phyloP scores from a whole-genome alignment of 2,888 invertebrate species.

The Epinotia bilunana region DNA sequence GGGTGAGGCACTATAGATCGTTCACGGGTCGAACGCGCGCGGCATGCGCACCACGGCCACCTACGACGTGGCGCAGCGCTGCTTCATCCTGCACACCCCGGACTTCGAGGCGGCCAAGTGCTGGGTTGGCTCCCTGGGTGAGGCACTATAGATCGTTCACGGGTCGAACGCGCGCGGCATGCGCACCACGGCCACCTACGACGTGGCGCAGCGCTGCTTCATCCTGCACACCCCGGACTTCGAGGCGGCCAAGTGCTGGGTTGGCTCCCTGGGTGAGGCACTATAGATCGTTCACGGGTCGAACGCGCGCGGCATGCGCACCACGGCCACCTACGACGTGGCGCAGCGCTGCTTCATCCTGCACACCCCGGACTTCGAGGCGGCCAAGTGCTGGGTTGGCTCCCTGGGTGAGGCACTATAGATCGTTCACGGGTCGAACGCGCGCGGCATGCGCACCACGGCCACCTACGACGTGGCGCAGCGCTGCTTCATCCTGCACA shows the following conservation, averaged over 20 bases:
- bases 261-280: background rate
- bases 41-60: background rate
- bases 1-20: slow-evolving; percentile 70
- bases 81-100: background rate
- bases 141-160: too few relatives aligned
- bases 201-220: background rate
- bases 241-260: background rate
- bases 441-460: background rate
- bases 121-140: background rate
- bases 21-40: too few relatives aligned
- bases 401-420: background rate
- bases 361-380: background rate
- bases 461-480: background rate
- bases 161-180: background rate
- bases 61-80: background rate
- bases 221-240: background rate
- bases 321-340: background rate
- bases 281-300: too few relatives aligned
- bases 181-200: background rate
- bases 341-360: background rate
- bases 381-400: background rate
- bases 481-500: background rate
- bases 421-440: too few relatives aligned
- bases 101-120: slow-evolving; percentile 1
- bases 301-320: background rate